These are phyloP conservation scores for Ophioderma brevispina DNA, from an alignment of 35 echinoderm and acorn worm genomes.

Conservation along the genomic window DNA sequence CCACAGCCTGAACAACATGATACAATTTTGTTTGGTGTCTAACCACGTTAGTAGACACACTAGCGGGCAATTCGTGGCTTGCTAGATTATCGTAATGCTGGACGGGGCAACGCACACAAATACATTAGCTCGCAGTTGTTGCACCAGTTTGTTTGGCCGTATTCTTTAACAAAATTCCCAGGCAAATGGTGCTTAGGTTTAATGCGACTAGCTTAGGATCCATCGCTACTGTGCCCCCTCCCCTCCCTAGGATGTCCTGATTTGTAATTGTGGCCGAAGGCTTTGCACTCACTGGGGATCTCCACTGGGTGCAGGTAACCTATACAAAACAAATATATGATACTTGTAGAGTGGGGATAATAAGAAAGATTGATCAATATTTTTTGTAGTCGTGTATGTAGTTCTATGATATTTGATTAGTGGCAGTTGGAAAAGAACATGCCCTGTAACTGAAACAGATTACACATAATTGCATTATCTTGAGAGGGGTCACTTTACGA, in stretches of 20 bases:
- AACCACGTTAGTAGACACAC: slow-evolving; percentile 4
- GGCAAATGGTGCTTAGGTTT: not conserved
- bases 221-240: not conserved
- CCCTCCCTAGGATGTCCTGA: not conserved
- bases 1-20: not conserved
- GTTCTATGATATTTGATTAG: not conserved
- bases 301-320: not conserved
- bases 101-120: not conserved
- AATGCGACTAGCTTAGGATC: not conserved
- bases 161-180: not conserved
- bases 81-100: slow-evolving; percentile 10
- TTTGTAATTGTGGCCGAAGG: not conserved
- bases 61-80: slow-evolving; percentile 4
- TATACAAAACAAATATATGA: not conserved
- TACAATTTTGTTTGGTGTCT: not conserved
- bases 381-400: not conserved
- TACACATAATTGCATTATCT: not conserved
- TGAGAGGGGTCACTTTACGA: no score
- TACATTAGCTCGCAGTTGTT: not conserved
- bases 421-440: not conserved
- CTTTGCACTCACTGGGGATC: not conserved
- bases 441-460: not conserved
- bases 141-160: not conserved
- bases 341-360: not conserved
- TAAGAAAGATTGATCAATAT: not conserved